These are phyloP conservation scores for Rattus rattus DNA, from an alignment of 2,113 vertebrate genomes.

Conservation along the genomic window DNA sequence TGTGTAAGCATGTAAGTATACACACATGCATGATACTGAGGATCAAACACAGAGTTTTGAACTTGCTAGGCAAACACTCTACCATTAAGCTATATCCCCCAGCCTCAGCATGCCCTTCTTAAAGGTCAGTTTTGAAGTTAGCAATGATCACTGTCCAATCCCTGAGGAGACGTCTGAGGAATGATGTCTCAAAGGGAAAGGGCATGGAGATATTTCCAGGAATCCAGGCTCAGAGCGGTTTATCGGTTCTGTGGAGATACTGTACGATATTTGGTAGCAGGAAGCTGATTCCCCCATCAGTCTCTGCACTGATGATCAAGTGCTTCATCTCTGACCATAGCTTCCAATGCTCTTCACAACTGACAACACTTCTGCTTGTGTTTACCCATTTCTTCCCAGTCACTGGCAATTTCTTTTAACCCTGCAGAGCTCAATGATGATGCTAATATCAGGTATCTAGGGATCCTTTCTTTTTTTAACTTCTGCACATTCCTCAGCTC, in stretches of 20 bases:
- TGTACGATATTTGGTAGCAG: background rate
- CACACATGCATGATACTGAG: background rate
- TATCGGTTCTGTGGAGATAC: background rate
- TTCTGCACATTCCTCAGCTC: background rate
- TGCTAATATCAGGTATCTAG: too few relatives aligned
- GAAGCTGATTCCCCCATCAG: background rate
- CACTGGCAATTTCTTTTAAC: background rate
- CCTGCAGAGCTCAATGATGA: fast-evolving
- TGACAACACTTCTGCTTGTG: background rate
- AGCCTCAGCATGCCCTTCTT: background rate
- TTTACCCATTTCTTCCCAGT: background rate
- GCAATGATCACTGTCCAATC: background rate
- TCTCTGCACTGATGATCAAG: background rate
- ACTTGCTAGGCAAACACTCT: background rate
- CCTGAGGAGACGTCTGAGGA: background rate
- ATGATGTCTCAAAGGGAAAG: background rate
- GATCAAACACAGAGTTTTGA: background rate
- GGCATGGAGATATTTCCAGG: background rate
- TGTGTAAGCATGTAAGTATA: too few relatives aligned
- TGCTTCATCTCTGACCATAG: background rate
- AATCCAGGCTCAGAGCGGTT: background rate
- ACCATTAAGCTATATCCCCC: background rate
- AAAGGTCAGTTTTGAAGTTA: background rate
- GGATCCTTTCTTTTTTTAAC: too few relatives aligned
- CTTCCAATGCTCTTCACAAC: background rate